phyloP scores from a whole-genome alignment of 2,797 vertebrate species.

The Tenualosa thibaudeaui region DNA sequence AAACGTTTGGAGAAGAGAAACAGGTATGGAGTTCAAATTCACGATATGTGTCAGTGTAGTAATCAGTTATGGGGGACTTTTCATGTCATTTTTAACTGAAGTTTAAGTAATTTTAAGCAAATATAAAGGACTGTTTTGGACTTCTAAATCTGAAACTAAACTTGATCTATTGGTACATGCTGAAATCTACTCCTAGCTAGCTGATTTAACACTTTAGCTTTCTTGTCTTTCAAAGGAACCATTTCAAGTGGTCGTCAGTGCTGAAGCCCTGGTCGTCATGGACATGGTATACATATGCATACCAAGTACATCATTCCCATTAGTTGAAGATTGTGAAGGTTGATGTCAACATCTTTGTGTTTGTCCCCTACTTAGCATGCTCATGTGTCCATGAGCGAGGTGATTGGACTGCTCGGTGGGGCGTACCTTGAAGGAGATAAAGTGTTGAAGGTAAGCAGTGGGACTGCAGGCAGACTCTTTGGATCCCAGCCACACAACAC shows the following conservation, averaged over 20 bases:
- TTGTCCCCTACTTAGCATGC: conserved; percentile 79
- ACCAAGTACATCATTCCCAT: background rate
- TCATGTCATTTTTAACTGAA: too few relatives aligned
- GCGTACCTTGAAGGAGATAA: conserved; percentile 81
- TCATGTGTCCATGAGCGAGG: conserved; percentile 92
- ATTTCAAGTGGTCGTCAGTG: conserved; percentile 88
- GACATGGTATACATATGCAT: conserved; percentile 83
- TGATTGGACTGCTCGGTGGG: conserved; percentile 94
- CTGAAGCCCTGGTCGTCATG: conserved; percentile 93
- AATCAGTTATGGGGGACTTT: too few relatives aligned
- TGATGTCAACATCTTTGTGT: background rate
- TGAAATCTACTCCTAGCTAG: too few relatives aligned
- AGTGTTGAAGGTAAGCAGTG: conserved; percentile 80
- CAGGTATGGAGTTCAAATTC: conserved; percentile 68
- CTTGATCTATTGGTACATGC: too few relatives aligned
- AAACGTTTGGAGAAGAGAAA: conserved; percentile 85
- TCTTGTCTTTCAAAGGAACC: conserved; percentile 80
- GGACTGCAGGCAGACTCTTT: background rate
- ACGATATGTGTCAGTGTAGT: too few relatives aligned
- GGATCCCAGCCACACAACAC: background rate
- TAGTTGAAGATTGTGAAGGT: background rate
- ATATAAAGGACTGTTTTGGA: too few relatives aligned
- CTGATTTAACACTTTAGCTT: background rate
- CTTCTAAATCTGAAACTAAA: too few relatives aligned
- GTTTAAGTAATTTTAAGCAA: too few relatives aligned